Conservation (phyloP, 2,113 vertebrate genomes). For the Cranoglanis bouderius region DNA sequence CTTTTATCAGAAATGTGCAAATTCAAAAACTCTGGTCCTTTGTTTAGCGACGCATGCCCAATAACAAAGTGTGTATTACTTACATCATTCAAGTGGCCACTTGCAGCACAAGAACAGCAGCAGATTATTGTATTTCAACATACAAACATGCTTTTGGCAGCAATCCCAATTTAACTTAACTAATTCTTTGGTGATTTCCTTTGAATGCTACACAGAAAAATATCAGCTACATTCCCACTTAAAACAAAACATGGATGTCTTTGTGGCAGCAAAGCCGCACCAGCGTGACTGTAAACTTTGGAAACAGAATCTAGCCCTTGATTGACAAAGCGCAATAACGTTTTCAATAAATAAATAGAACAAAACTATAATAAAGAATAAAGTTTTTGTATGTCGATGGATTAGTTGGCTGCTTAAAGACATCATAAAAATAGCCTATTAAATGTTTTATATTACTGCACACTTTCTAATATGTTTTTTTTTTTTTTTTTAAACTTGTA, state of each 20-base stretch:
- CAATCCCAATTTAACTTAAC: background rate
- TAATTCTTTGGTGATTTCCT: background rate
- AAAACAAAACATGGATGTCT: background rate
- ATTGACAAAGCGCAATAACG: background rate
- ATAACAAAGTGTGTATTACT: too few relatives aligned
- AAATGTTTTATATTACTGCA: background rate
- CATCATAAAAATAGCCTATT: background rate
- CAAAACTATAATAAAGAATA: too few relatives aligned
- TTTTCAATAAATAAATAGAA: background rate
- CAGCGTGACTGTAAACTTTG: background rate
- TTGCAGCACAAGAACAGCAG: background rate
- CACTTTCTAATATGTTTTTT: background rate
- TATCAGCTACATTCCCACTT: background rate
- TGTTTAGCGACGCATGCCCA: too few relatives aligned
- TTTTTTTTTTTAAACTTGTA: background rate
- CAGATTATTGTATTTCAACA: background rate
- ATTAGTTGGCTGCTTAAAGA: background rate
- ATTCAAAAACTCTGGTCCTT: too few relatives aligned
- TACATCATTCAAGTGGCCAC: background rate
- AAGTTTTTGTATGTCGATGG: background rate
- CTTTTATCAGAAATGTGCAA: too few relatives aligned
- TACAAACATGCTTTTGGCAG: background rate
- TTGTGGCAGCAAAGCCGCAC: background rate
- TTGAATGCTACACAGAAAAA: background rate
- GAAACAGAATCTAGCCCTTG: background rate